phyloP scores from a whole-genome alignment of 2,113 vertebrate species.

The Syngnathoides biaculeatus region DNA sequence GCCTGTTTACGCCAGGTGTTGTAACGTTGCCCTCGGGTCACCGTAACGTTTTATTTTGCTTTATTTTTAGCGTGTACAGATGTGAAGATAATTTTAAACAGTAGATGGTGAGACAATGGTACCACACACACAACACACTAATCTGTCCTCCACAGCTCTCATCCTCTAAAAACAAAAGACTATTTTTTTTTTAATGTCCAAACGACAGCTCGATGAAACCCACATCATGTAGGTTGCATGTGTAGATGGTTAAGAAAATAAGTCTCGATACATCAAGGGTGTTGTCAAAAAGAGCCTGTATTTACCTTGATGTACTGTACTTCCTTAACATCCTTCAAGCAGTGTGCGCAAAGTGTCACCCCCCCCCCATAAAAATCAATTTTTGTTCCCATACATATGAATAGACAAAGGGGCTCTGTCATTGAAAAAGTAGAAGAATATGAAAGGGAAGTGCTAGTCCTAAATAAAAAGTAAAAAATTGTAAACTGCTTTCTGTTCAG shows the following conservation, averaged over 20 bases:
- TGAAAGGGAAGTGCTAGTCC: conserved; percentile 65
- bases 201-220: conserved; percentile 45
- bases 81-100: conserved; percentile 78
- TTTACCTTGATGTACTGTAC: conserved; percentile 71
- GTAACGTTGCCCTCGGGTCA: conserved; percentile 93
- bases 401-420: conserved; percentile 57
- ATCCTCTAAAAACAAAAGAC: conserved; percentile 56
- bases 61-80: conserved; percentile 87
- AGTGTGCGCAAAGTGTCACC: conserved; percentile 65
- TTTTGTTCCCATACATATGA: conserved; percentile 68
- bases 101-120: conserved; percentile 54
- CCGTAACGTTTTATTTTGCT: conserved; percentile 54
- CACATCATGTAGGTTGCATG: conserved; percentile 64
- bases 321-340: conserved; percentile 60
- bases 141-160: conserved; percentile 64
- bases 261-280: conserved; percentile 58
- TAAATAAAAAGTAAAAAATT: conserved; percentile 61
- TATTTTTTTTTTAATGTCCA: conserved; percentile 38
- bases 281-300: conserved; percentile 60
- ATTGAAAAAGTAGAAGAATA: conserved; percentile 55
- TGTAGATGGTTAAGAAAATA: conserved; percentile 64
- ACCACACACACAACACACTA: background rate
- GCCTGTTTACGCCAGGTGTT: conserved; percentile 97
- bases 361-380: conserved; percentile 60
- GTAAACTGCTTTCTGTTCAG: conserved; percentile 16